Percentiles rank a stretch among this genome's conserved stretches.
Conservation (phyloP, 2,888 invertebrate species). For the Punctoribates punctum region DNA sequence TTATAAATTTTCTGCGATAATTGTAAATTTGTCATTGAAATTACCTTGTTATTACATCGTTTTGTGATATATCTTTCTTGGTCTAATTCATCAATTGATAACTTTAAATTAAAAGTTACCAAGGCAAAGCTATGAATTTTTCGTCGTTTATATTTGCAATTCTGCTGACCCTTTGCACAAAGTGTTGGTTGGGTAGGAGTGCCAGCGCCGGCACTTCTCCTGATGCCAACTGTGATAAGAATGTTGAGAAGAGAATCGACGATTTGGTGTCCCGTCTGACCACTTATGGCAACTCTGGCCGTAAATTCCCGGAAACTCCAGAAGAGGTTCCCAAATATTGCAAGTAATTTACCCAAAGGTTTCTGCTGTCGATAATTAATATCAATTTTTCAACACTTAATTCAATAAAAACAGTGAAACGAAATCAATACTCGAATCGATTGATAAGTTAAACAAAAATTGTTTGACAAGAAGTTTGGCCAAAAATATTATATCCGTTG, state of each 20-base stretch:
- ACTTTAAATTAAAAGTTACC: too few relatives aligned
- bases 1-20: too few relatives aligned
- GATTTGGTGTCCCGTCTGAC: conserved; percentile 9
- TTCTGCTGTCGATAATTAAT: background rate
- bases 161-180: too few relatives aligned
- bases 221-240: conserved; percentile 11
- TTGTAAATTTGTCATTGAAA: too few relatives aligned
- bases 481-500: conserved; percentile 20
- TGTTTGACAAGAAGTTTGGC: conserved; percentile 1
- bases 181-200: background rate
- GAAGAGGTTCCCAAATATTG: conserved; percentile 12
- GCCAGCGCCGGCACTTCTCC: background rate
- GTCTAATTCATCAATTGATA: too few relatives aligned
- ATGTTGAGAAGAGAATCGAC: conserved; percentile 4
- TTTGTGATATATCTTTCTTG: too few relatives aligned
- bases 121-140: too few relatives aligned
- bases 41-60: too few relatives aligned
- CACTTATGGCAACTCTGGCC: conserved; percentile 32
- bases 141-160: too few relatives aligned
- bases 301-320: background rate
- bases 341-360: background rate
- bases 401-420: background rate
- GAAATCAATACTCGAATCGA: background rate
- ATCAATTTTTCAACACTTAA: too few relatives aligned
- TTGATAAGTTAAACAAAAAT: conserved; percentile 9